These are phyloP conservation scores for Mastomys natalensis DNA, from an alignment of 2,113 vertebrate genomes.

Conservation along the genomic window DNA sequence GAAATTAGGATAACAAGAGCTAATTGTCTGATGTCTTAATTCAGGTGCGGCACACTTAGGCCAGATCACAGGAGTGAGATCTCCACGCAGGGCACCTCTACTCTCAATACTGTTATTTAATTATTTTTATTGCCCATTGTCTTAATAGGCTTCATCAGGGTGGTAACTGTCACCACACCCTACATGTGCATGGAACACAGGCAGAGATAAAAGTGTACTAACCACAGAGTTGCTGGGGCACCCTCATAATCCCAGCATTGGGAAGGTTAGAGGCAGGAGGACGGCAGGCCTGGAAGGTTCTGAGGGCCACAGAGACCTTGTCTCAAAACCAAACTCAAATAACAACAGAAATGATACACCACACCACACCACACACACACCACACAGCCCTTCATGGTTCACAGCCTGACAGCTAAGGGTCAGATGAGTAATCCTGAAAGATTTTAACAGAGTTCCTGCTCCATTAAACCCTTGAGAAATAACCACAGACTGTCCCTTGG, in stretches of 20 bases:
- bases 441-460: not conserved
- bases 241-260: not conserved
- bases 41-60: not conserved
- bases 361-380: not conserved
- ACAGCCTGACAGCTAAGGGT: accelerated
- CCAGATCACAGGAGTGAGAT: not conserved
- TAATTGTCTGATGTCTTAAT: not conserved
- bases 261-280: not conserved
- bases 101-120: not conserved
- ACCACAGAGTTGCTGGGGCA: not conserved
- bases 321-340: not conserved
- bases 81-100: not conserved
- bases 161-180: not conserved
- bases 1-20: constrained; percentile 24
- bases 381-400: not conserved
- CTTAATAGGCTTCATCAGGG: constrained; percentile 15
- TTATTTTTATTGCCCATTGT: constrained; percentile 32
- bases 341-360: not conserved
- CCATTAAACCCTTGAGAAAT: not conserved
- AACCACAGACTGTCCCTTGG: not conserved
- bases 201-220: not conserved
- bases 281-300: too few species aligned
- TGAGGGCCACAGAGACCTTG: not conserved
- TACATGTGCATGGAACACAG: not conserved
- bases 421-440: not conserved